phyloP scores from a whole-genome alignment of 2,888 invertebrate genomes.

The Eupithecia exiguata region DNA sequence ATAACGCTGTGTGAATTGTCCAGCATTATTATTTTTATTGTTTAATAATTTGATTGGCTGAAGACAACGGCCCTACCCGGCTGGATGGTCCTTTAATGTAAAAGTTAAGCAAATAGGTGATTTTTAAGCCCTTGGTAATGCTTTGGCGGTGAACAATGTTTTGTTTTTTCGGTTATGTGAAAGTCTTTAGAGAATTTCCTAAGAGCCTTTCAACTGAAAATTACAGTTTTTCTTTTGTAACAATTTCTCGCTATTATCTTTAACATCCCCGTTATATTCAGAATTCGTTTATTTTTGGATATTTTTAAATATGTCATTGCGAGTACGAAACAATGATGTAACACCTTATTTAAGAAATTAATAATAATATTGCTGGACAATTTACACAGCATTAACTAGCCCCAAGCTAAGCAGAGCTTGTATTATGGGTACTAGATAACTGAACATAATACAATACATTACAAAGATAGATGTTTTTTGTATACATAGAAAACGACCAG shows the following conservation, averaged over 20 bases:
- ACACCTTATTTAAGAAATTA: neutral
- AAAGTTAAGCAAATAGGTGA: constrained; percentile 45
- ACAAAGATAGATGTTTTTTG: too few species aligned
- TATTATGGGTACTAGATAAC: too few species aligned
- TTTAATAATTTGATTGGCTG: neutral
- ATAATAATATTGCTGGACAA: too few species aligned
- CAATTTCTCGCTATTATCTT: neutral
- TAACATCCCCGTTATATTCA: neutral
- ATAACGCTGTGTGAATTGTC: too few species aligned
- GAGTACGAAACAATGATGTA: neutral
- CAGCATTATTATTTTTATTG: too few species aligned
- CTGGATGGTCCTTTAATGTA: constrained; percentile 31
- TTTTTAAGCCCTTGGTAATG: constrained; percentile 42
- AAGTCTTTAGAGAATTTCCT: constrained; percentile 24
- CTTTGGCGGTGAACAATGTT: constrained; percentile 34
- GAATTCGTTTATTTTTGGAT: neutral
- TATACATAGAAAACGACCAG: too few species aligned
- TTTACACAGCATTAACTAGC: too few species aligned
- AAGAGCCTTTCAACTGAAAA: constrained; percentile 10
- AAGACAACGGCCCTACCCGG: neutral
- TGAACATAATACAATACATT: too few species aligned
- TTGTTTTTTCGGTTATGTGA: constrained; percentile 30
- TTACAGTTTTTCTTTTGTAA: neutral
- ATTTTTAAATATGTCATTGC: neutral
- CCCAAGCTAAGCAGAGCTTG: too few species aligned